Evolutionary conservation across 2,113 vertebrate species (phyloP).

Genomic region (Cynopterus brachyotis): DNA sequence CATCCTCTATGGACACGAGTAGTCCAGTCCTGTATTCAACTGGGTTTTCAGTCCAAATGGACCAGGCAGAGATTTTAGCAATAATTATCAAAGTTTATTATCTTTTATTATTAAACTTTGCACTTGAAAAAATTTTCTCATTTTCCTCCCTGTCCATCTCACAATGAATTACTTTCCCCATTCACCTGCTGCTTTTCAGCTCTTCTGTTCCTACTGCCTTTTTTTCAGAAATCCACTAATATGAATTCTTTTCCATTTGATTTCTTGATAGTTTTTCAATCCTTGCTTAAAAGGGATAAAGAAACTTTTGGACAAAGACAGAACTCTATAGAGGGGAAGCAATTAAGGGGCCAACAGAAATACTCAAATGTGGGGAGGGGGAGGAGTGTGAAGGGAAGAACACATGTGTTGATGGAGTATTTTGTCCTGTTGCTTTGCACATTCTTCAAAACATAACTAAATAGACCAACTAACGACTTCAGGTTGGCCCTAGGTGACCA

Average conservation of each 20-base stretch:
- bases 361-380: too few species aligned
- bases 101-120: not conserved
- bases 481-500: not conserved
- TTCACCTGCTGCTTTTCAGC: not conserved
- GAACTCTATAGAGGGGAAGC: not conserved
- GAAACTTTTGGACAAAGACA: not conserved
- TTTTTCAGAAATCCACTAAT: not conserved
- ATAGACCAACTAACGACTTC: not conserved
- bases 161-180: not conserved
- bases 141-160: not conserved
- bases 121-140: not conserved
- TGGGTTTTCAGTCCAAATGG: not conserved
- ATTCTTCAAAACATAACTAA: not conserved
- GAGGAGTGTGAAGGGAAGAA: not conserved
- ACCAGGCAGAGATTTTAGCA: not conserved
- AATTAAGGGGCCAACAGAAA: not conserved
- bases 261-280: not conserved
- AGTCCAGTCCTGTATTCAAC: not conserved
- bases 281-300: not conserved
- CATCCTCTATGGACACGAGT: too few species aligned
- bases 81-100: not conserved
- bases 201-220: not conserved
- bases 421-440: not conserved
- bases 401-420: fast-evolving
- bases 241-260: not conserved